phyloP scores from a whole-genome alignment of 2,888 invertebrate species.

The Hedya salicella region DNA sequence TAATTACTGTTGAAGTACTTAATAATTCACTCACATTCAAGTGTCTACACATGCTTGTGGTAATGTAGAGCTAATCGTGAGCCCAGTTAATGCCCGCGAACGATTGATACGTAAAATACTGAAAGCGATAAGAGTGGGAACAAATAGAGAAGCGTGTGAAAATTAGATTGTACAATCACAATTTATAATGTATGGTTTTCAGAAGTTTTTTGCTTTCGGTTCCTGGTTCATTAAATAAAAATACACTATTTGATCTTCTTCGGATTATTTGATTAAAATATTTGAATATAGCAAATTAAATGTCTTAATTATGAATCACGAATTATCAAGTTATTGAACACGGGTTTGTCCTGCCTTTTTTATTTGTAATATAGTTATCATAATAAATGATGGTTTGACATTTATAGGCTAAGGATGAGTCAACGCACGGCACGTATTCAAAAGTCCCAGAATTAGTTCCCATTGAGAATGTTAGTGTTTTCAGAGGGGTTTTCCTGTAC shows the following conservation, averaged over 20 bases:
- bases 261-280: neutral
- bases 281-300: neutral
- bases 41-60: conserved; percentile 15
- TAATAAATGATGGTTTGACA: neutral
- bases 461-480: conserved; percentile 12
- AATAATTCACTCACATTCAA: conserved; percentile 9
- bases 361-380: no score
- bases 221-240: neutral
- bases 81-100: conserved; percentile 23
- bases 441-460: conserved; percentile 6
- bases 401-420: conserved; percentile 6
- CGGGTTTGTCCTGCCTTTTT: no score
- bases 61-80: conserved; percentile 15
- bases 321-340: neutral
- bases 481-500: conserved; percentile 32
- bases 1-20: neutral
- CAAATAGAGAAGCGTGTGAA: conserved; percentile 60
- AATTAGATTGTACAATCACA: conserved; percentile 50
- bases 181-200: conserved; percentile 13
- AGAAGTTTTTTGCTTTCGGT: neutral
- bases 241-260: neutral
- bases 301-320: neutral
- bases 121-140: conserved; percentile 63
- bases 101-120: conserved; percentile 45
- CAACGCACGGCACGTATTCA: neutral